phyloP scores from a whole-genome alignment of 1,140 invertebrate genomes.

The Anastrepha ludens region DNA sequence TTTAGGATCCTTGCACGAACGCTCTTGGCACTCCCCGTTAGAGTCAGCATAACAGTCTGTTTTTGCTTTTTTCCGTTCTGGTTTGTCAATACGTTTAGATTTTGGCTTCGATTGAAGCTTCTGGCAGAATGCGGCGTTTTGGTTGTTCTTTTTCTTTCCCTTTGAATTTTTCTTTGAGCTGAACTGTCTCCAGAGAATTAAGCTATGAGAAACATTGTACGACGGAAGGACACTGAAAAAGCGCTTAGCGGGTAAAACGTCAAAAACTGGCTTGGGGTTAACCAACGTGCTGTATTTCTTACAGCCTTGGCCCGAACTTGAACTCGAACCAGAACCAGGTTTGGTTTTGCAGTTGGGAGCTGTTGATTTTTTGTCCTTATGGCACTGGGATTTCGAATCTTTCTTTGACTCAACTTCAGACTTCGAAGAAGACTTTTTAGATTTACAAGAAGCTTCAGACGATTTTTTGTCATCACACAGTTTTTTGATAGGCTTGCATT shows the following conservation, averaged over 20 bases:
- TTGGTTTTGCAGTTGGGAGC: constrained; percentile 17
- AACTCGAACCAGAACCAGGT: background rate
- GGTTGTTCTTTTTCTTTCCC: background rate
- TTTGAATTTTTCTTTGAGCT: constrained; percentile 23
- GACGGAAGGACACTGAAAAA: background rate
- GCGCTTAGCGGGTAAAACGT: background rate
- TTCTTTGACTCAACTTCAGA: background rate
- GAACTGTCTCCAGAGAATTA: background rate
- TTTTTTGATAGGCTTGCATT: background rate
- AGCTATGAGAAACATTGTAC: background rate
- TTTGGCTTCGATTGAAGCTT: background rate
- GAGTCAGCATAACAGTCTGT: background rate
- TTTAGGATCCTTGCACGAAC: background rate
- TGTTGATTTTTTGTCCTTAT: background rate
- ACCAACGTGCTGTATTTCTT: constrained; percentile 24
- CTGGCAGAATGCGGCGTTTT: background rate
- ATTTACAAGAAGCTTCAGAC: background rate
- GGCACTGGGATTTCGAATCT: background rate
- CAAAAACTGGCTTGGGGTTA: background rate
- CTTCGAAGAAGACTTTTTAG: background rate
- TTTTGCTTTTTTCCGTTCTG: constrained; percentile 5
- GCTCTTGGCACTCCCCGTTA: background rate
- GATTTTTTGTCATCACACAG: background rate
- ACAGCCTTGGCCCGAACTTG: background rate
- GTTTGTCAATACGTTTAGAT: constrained; percentile 6